Percentiles rank a stretch among this genome's conserved stretches.
Evolutionary conservation across 2,888 invertebrate genomes (phyloP).

Genomic region (Endomychus coccineus): DNA sequence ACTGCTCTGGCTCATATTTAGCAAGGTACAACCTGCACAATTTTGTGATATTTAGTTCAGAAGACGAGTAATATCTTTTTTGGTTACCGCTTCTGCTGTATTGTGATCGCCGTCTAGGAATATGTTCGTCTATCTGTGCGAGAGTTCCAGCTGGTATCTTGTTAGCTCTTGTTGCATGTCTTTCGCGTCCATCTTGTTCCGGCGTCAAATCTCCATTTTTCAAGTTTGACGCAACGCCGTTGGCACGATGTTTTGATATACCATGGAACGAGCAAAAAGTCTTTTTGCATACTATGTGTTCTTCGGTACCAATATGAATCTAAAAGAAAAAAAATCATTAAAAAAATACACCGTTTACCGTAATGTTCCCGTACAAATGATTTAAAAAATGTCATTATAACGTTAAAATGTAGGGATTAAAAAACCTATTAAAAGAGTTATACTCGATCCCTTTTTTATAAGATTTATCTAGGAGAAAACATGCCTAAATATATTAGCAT

Average conservation of each 20-base stretch:
- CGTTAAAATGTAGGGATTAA: too few relatives aligned
- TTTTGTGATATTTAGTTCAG: too few relatives aligned
- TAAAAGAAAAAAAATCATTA: too few relatives aligned
- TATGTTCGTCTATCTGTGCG: constrained; percentile 11
- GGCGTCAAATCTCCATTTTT: constrained; percentile 8
- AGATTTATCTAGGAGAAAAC: too few relatives aligned
- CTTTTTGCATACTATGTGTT: constrained; percentile 7
- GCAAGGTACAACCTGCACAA: too few relatives aligned
- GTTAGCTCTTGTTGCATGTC: constrained; percentile 6
- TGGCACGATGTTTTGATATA: constrained; percentile 9
- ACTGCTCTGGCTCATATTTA: too few relatives aligned
- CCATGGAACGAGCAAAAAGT: constrained; percentile 11
- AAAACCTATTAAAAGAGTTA: too few relatives aligned
- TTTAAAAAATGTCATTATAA: too few relatives aligned
- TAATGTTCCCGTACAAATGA: too few relatives aligned
- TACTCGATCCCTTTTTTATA: too few relatives aligned
- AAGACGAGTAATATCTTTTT: constrained; percentile 1
- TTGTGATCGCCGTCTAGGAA: constrained; percentile 6
- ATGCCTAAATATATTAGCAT: too few relatives aligned
- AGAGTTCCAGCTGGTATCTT: constrained; percentile 9
- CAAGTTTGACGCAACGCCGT: constrained; percentile 6
- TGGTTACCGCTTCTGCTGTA: constrained; percentile 5
- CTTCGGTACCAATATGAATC: constrained; percentile 6
- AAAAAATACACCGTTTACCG: too few relatives aligned
- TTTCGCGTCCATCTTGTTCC: constrained; percentile 6